Evolutionary conservation across 2,797 vertebrate genomes (phyloP), one percentile per base, ranked within the genome.

Genomic region (Coilia nasus): DNA sequence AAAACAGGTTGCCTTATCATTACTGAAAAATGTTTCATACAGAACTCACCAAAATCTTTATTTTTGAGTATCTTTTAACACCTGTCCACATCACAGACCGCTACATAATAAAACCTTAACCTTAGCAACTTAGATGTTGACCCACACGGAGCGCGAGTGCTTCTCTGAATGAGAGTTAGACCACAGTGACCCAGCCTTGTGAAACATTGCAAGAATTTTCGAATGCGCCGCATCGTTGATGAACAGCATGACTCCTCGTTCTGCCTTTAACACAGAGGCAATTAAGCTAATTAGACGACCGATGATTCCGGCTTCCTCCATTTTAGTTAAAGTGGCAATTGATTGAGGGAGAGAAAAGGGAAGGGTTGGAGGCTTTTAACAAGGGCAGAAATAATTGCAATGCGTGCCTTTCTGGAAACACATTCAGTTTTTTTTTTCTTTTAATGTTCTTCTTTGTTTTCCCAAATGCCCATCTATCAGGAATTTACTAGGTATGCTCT

Each of bases 341-440:
- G 95, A 96, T 95, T 94, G 92, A 92, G 82, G 82, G 94, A 90
- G 94, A 94, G 57, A 71, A 71, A 94, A 91, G 93, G 93, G 91
- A 91, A 56, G 83, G 89, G 81, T 89, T 87, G 87, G 86, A 94
- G 92, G 94, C 93, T 95, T 95, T 96, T 95, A 96, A 95, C 92
- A 85, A 93, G 92, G 93, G 93, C 91, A 91, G 88, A 94, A 95
- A 95, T 95, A 95, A 96, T 95, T 96, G 94, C 92, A 91, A 91
- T 81, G 86, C 93, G 93, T 93, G 93, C 90, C 93, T 94, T 95
- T 95, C 90, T 96, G 95, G 93, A 93, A 93, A 94, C 93, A 91
- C 92, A 84, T 90, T 91, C 90, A 91, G 84, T 94, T 93, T 92
- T 84, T 85, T 86, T 89, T 92, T 89, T 89, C 83, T 87, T 89